Conservation (phyloP, 1,140 invertebrate genomes). For the Macrobrachium nipponense region DNA sequence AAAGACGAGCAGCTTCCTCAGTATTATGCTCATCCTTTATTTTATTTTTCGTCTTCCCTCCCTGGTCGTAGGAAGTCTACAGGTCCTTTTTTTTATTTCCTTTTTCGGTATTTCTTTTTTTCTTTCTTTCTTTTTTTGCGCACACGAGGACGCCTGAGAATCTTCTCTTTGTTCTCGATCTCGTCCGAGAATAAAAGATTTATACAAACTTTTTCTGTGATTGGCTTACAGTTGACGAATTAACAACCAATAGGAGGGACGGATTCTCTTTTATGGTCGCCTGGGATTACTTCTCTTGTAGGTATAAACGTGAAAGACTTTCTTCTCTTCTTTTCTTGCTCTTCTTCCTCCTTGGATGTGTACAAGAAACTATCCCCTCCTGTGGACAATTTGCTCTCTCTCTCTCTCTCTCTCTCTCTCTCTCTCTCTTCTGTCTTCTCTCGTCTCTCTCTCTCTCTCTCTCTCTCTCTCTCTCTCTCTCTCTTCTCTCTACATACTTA, state of each 20-base stretch:
- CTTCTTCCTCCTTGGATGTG: background rate
- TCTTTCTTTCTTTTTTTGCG: background rate
- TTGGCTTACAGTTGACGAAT: conserved; percentile 17
- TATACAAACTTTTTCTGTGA: conserved; percentile 25
- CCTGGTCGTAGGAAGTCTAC: background rate
- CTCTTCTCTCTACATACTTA: background rate
- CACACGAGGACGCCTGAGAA: too few relatives aligned
- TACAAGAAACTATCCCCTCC: too few relatives aligned
- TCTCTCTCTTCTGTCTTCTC: too few relatives aligned
- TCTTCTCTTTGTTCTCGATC: background rate
- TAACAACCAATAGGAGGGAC: conserved; percentile 24
- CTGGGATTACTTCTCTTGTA: conserved; percentile 1
- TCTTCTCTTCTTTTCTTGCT: background rate
- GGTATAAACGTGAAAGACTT: background rate
- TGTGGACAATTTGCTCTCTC: too few relatives aligned
- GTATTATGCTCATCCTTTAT: conserved; percentile 3
- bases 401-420: too few relatives aligned
- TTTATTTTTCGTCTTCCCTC: background rate
- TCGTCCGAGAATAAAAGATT: conserved; percentile 13
- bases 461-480: too few relatives aligned
- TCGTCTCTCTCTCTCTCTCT: background rate
- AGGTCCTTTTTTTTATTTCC: background rate
- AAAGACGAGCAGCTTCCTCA: background rate
- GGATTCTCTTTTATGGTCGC: background rate
- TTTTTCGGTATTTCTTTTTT: background rate